Evolutionary conservation across 92 coral and sea anemone species (phyloP).

Genomic region (Chrysogorgia sp.): DNA sequence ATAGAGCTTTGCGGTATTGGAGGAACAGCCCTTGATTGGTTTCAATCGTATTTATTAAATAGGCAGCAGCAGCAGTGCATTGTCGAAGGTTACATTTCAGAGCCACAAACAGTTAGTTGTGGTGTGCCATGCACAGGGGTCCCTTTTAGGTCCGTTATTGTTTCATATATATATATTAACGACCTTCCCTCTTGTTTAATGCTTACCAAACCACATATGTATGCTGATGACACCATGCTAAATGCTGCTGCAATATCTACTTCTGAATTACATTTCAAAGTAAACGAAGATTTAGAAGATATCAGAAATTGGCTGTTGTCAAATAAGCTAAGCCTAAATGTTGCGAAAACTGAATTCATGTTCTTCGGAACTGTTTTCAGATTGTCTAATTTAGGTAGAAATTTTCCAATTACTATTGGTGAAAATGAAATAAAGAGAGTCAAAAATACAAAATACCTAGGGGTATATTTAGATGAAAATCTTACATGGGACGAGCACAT

Average conservation of each 20-base stretch:
- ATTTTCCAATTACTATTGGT: slow-evolving; percentile 3
- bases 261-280: slow-evolving; percentile 11
- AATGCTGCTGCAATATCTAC: slow-evolving; percentile 23
- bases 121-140: slow-evolving; percentile 24
- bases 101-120: slow-evolving; percentile 2
- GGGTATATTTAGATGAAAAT: slow-evolving; percentile 9
- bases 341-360: slow-evolving; percentile 55
- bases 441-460: slow-evolving; percentile 27
- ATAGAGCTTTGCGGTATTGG: background rate
- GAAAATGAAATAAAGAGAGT: slow-evolving; percentile 31
- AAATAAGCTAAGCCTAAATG: slow-evolving; percentile 51
- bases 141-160: slow-evolving; percentile 23
- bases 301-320: slow-evolving; percentile 46
- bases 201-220: slow-evolving; percentile 15
- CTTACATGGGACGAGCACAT: slow-evolving; percentile 16
- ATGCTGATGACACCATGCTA: slow-evolving; percentile 22
- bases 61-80: slow-evolving; percentile 43
- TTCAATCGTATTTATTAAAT: slow-evolving; percentile 17
- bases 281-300: slow-evolving; percentile 36
- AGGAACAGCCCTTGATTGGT: too few relatives aligned
- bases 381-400: slow-evolving; percentile 37
- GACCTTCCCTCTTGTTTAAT: slow-evolving; percentile 8
- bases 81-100: slow-evolving; percentile 8
- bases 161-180: slow-evolving; percentile 6
- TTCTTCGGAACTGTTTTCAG: too few relatives aligned